A percentile compares a stretch with the other conserved stretches of the same genome.
Evolutionary conservation across 1,140 invertebrate genomes (phyloP).

Genomic region (Apis laboriosa): DNA sequence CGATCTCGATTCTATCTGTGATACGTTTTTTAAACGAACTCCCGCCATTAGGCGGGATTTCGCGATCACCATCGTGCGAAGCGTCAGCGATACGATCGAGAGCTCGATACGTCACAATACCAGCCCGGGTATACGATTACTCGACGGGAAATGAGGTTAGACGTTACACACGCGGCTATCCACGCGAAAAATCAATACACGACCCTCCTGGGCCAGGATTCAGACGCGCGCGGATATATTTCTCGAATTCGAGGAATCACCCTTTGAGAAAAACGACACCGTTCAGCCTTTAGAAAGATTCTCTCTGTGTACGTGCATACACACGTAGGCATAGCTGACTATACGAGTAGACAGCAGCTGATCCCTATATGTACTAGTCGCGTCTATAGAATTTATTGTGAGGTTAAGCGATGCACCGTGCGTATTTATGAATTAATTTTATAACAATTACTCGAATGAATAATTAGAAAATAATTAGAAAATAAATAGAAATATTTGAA

Average conservation of each 20-base stretch:
- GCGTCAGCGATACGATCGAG: constrained; percentile 32
- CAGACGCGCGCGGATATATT: constrained; percentile 46
- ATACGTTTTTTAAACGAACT: neutral
- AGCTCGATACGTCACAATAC: constrained; percentile 34
- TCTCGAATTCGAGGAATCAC: constrained; percentile 1
- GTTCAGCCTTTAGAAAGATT: neutral
- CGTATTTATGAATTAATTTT: neutral
- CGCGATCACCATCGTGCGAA: neutral
- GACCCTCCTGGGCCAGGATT: constrained; percentile 55
- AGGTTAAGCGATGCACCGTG: neutral
- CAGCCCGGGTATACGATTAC: constrained; percentile 39
- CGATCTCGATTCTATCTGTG: neutral
- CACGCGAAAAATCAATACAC: constrained; percentile 78
- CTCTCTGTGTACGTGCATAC: neutral
- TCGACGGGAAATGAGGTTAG: constrained; percentile 67
- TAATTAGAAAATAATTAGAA: too few species aligned
- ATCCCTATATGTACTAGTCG: constrained; percentile 27
- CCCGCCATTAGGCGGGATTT: neutral
- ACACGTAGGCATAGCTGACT: neutral
- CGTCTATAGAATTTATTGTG: neutral
- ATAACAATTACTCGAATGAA: too few species aligned
- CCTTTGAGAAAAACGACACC: constrained; percentile 18
- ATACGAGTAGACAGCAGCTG: constrained; percentile 35
- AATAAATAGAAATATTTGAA: neutral
- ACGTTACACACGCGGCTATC: constrained; percentile 70